Evolutionary conservation across 2,113 vertebrate genomes (phyloP), one percentile per base, ranked within the genome.

Genomic region (Oxyura jamaicensis): DNA sequence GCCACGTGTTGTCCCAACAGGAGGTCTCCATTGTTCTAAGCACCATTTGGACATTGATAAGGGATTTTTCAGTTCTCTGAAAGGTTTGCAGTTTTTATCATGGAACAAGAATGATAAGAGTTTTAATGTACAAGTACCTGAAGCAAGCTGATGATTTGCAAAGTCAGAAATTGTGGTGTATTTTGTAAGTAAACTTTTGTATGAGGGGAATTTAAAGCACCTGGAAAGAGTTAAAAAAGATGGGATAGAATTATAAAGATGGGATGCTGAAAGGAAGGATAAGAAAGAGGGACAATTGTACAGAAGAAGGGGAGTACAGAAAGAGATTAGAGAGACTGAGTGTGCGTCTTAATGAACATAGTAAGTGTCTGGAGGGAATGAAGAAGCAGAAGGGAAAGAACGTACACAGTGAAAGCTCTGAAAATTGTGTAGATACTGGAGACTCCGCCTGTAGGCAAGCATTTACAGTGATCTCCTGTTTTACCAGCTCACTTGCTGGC

Each of bases 371-470:
- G 20, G n/a, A 83, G 20, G 7, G 5, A 87, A 58, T 53, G 69
- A 75, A 73, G 65, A 72, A 48, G 21, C 74, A 62, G 21, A 76
- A 11, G 6, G 7, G 4, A 65, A 89, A 72, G 3, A 78, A 75
- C 0, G 0, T 22, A 3, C 15, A 2, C 15, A 50, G 12, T 31
- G 68, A 76, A 90, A 74, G n/a, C 36, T 82, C 29, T 83, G 46
- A 74, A 36, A 68, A 46, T 76, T 31, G 9, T 16, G 41, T 13
- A 77, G 39, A 25, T n/a, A 16, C 29, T 26, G 25, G 16, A 53
- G 63, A 53, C 26, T 36, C 16, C 26, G 17, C 59, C 52, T 44
- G 22, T 25, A 68, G 42, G 22, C 20, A 86, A 77, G 39, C 26
- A 29, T 79, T 83, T 72, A 60, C 52, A 86, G 46, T 26, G 67